A percentile compares a stretch with the other conserved stretches of the same genome.
phyloP scores from a whole-genome alignment of 2,797 vertebrate species.

The Champsocephalus gunnari region DNA sequence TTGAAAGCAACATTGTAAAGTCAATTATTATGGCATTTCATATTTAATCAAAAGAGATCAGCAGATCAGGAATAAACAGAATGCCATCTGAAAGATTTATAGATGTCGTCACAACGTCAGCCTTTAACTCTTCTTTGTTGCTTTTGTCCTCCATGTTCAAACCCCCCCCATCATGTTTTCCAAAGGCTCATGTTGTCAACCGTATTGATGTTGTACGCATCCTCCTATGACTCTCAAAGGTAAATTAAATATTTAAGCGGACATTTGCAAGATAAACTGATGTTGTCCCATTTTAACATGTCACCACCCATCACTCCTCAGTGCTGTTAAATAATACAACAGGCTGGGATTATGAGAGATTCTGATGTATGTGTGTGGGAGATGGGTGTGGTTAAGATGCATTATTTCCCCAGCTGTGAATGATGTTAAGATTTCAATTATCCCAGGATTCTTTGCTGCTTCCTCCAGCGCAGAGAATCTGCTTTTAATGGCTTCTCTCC shows the following conservation, averaged over 20 bases:
- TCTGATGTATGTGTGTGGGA: conserved; percentile 4
- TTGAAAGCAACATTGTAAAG: not conserved
- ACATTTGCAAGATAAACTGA: conserved; percentile 79
- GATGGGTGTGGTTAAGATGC: conserved; percentile 9
- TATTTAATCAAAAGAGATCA: conserved; percentile 37
- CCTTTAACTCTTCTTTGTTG: conserved; percentile 21
- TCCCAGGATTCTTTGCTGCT: conserved; percentile 39
- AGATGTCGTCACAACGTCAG: conserved; percentile 30
- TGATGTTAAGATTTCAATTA: conserved; percentile 24
- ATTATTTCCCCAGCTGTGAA: conserved; percentile 22
- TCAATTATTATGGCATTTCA: conserved; percentile 9
- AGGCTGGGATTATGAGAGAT: conserved; percentile 16
- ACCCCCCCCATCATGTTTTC: conserved; percentile 4
- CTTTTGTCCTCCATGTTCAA: conserved; percentile 28
- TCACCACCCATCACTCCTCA: conserved; percentile 62
- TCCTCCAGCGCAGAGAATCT: conserved; percentile 4
- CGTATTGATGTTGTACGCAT: conserved; percentile 16
- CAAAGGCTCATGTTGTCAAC: conserved; percentile 8
- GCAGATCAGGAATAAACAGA: conserved; percentile 20
- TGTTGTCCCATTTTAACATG: conserved; percentile 78
- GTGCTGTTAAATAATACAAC: conserved; percentile 73
- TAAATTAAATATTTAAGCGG: conserved; percentile 78
- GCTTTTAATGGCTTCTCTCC: conserved; percentile 55
- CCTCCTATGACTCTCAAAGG: conserved; percentile 55
- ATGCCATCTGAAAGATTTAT: conserved; percentile 5